Evolutionary conservation across 2,888 invertebrate genomes (phyloP), one percentile per base, ranked within the genome.

Genomic region (Amorpha juglandis): DNA sequence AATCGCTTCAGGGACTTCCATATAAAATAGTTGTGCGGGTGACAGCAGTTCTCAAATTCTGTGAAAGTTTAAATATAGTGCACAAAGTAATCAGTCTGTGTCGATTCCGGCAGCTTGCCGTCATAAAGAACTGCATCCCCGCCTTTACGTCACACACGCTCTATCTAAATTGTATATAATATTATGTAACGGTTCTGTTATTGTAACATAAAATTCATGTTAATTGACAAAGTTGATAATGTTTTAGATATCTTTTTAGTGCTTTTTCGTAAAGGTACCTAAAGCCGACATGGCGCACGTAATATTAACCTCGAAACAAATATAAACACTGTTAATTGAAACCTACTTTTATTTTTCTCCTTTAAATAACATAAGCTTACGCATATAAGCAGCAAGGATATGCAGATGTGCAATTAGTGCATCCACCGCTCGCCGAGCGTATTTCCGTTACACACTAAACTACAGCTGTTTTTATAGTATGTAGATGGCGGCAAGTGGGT

Each of bases 281-380:
- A 84, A 87, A 83, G 92, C 91, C 90, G 82, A 58, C 82, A 84
- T 69, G 90, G 92, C 90, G 83, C 90, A 87, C 86, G 80, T 91
- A 89, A 90, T 89, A 90, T 91, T 91, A 92, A 90, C 88, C 90
- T 90, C 89, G 85, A 89, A 90, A 89, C 90, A 88, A 92, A 91
- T 92, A 92, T 92, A 92, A 92, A 92, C 92, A 91, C 91, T 93
- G 92, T 92, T 93, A 92, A 90, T 88, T 86, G 86, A 87, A 76
- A 72, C 71, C 68, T 76, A 80, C 82, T 83, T 80, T 83, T 84
- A 81, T 84, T 88, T 87, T 81, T 86, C 84, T 87, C 86, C 84
- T 81, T 51, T 19, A 27, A 33, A 27, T 14, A 33, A 27, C 27
- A 27, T 27, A 27, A 27, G 27, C 27, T 27, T 4, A 4, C 1